Conservation (phyloP, 2,888 invertebrate species). For the Morinoia aosen region DNA sequence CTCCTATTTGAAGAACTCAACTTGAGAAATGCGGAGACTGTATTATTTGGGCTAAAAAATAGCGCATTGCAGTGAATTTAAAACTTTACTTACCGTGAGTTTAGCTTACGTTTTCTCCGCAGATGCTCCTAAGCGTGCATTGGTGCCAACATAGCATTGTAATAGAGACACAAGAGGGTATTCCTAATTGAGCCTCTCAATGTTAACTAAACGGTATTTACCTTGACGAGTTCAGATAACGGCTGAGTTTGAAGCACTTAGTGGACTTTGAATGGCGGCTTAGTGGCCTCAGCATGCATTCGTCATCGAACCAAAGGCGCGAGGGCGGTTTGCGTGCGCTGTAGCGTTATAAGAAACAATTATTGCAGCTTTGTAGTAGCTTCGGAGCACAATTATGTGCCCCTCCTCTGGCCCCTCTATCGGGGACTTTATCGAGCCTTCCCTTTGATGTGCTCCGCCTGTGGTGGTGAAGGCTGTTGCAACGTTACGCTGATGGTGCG, state of each 20-base stretch:
- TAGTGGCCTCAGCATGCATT: not conserved
- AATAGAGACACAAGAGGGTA: not conserved
- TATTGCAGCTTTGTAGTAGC: constrained; percentile 12
- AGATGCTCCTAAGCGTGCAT: not conserved
- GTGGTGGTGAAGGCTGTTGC: constrained; percentile 8
- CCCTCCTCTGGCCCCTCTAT: constrained; percentile 22
- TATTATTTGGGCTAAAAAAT: not conserved
- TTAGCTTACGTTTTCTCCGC: not conserved
- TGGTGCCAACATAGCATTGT: not conserved
- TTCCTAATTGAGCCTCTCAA: not conserved
- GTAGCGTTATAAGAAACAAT: constrained; percentile 45
- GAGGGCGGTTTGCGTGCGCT: not conserved
- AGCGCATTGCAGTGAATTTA: not conserved
- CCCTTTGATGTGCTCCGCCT: constrained; percentile 29
- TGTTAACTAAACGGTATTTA: not conserved
- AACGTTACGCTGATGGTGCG: not conserved
- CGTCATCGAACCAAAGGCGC: not conserved
- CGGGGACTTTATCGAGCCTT: constrained; percentile 42
- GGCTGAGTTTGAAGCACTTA: not conserved
- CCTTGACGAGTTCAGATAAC: not conserved
- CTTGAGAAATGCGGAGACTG: not conserved
- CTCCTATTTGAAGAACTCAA: not conserved
- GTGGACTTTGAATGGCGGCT: not conserved
- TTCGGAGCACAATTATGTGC: constrained; percentile 39
- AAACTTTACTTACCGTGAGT: not conserved